Conservation (phyloP, 2,113 vertebrate genomes). For the Dasyurus viverrinus region DNA sequence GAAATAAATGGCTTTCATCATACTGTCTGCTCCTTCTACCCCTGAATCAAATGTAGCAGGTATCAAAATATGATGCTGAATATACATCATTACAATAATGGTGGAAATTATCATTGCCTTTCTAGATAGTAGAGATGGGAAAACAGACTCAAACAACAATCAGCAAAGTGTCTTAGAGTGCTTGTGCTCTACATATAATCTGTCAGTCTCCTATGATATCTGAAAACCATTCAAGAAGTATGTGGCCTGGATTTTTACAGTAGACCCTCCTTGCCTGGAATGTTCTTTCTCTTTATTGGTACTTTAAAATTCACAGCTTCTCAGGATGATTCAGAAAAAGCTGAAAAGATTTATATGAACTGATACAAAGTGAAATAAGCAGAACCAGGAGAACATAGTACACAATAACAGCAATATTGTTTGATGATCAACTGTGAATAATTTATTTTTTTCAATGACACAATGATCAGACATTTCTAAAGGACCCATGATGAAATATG, state of each 20-base stretch:
- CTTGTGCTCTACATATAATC: not conserved
- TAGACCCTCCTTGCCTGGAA: not conserved
- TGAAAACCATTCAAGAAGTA: not conserved
- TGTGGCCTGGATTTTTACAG: not conserved
- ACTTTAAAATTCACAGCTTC: not conserved
- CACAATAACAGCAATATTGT: not conserved
- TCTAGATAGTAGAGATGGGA: not conserved
- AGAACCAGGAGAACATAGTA: not conserved
- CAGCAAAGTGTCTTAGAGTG: not conserved
- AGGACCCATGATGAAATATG: not conserved
- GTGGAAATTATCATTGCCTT: conserved; percentile 42
- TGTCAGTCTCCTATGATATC: not conserved
- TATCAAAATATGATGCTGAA: conserved; percentile 38
- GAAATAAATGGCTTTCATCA: conserved; percentile 40
- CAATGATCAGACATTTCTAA: too few relatives aligned
- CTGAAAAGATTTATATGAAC: not conserved
- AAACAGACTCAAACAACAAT: conserved; percentile 1
- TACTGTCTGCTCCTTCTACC: conserved; percentile 25
- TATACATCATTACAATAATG: conserved; percentile 51
- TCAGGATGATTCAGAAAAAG: not conserved
- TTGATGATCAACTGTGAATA: not conserved
- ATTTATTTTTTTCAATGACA: not conserved
- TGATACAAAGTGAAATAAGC: not conserved
- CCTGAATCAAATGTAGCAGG: conserved; percentile 53
- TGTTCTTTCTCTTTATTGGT: not conserved